Percentiles rank a stretch among this genome's conserved stretches.
Evolutionary conservation across 1,140 invertebrate genomes (phyloP).

Genomic region (Agraylea sexmaculata): DNA sequence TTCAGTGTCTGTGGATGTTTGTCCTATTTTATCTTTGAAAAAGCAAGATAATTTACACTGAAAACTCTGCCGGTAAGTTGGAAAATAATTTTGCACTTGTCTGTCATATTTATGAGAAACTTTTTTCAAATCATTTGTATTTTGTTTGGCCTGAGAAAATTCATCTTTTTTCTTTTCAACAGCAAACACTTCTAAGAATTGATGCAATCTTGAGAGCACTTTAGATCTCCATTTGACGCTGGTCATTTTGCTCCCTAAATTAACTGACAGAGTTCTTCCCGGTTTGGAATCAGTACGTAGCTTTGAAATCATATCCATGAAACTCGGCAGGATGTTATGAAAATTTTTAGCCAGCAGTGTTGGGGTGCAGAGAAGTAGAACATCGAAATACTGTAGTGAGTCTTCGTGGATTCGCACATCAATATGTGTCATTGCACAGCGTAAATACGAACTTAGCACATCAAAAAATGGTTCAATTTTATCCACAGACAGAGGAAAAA

Average conservation of each 20-base stretch:
- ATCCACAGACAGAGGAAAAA: slow-evolving; percentile 40
- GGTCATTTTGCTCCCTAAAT: slow-evolving; percentile 53
- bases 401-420: slow-evolving; percentile 67
- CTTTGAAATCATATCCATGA: slow-evolving; percentile 69
- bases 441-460: slow-evolving; percentile 61
- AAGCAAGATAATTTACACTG: slow-evolving; percentile 25
- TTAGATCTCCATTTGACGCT: slow-evolving; percentile 64
- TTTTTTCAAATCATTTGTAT: slow-evolving; percentile 1
- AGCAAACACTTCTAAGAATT: slow-evolving; percentile 43
- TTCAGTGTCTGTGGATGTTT: slow-evolving; percentile 26
- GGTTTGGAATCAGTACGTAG: slow-evolving; percentile 47
- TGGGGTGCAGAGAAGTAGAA: slow-evolving; percentile 49
- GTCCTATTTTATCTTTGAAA: slow-evolving; percentile 19
- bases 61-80: slow-evolving; percentile 10
- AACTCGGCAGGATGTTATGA: slow-evolving; percentile 59
- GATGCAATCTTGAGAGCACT: slow-evolving; percentile 51
- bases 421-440: slow-evolving; percentile 81
- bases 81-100: slow-evolving; percentile 21
- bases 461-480: slow-evolving; percentile 56
- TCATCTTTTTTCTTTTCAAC: slow-evolving; percentile 15
- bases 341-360: slow-evolving; percentile 49
- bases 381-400: slow-evolving; percentile 64
- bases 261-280: slow-evolving; percentile 48
- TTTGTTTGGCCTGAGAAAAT: not conserved
- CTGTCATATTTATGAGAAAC: slow-evolving; percentile 7